Evolutionary conservation across 2,888 invertebrate species (phyloP), one percentile per base, ranked within the genome.

Genomic region (Onchidella celtica): DNA sequence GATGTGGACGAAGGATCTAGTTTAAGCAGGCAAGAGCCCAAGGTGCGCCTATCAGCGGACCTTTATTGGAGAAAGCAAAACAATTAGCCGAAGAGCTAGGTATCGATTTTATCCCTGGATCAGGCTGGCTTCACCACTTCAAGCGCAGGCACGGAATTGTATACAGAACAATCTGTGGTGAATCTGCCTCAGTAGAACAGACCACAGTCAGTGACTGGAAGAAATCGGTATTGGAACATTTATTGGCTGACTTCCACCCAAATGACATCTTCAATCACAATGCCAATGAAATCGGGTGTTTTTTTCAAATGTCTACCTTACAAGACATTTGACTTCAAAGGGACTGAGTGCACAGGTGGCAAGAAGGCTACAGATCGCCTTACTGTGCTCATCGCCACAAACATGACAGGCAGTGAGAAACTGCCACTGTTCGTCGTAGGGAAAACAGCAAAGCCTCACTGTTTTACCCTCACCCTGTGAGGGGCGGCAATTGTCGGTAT

Each of bases 381-480:
- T 9, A 82, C 85, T 0, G 68, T 86, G 11, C 36, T 80, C 17
- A 14, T 82, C 0, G 79, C 82, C 68, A 36, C 73, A 17, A 83
- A 86, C 36, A 70, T 79, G 82, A 63, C 63, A 27, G 85, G 84
- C 14, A 72, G 78, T 9, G 83, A 86, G n/a, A 86, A 86, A 70
- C 34, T 81, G 21, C 78, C 68, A 57, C 83, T 81, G 11, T 36
- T 86, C 4, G 77, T 84, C 21, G 86, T 86, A 24, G 84, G 85
- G 2, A 81, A 86, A 29, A 79, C 65, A 38, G 63, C 77, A 32
- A 77, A 73, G n/a, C 83, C 83, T 24, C 24, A 74, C 2, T 83
- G 83, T 47, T 83, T 83, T 17, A 72, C n/a, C n/a, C n/a, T n/a
- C n/a, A n/a, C n/a, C n/a, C n/a, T n/a, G n/a, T n/a, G n/a, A n/a